Evolutionary conservation across 2,113 vertebrate species (phyloP).

Genomic region (Gallinago undulata): DNA sequence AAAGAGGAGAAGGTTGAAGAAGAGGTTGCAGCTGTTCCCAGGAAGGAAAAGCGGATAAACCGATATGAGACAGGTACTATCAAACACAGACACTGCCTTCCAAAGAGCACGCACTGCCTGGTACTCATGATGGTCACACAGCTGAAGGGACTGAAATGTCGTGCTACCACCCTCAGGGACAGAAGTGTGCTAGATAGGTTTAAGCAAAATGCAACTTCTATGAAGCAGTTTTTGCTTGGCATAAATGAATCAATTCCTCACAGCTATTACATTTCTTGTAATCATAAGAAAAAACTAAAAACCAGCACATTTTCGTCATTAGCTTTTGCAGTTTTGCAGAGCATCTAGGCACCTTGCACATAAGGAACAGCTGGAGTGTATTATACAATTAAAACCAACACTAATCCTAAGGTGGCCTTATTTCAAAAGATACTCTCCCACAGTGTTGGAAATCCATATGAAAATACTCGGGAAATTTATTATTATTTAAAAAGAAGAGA

Average conservation of each 20-base stretch:
- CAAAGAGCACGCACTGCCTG: background rate
- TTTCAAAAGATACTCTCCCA: background rate
- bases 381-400: background rate
- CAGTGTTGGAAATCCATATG: background rate
- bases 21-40: background rate
- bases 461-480: background rate
- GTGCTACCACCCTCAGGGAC: background rate
- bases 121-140: accelerated
- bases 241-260: background rate
- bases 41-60: background rate
- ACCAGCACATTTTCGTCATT: background rate
- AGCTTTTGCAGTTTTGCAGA: background rate
- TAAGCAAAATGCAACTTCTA: background rate
- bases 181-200: background rate
- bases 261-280: background rate
- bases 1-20: background rate
- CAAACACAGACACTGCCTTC: background rate
- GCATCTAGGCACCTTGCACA: background rate
- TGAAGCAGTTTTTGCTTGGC: background rate
- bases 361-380: background rate
- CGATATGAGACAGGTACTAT: background rate
- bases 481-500: background rate
- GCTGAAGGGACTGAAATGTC: background rate
- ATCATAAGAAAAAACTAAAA: background rate
- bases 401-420: background rate